Conservation (phyloP, 2,888 invertebrate species). For the Ctenicera cuprea region DNA sequence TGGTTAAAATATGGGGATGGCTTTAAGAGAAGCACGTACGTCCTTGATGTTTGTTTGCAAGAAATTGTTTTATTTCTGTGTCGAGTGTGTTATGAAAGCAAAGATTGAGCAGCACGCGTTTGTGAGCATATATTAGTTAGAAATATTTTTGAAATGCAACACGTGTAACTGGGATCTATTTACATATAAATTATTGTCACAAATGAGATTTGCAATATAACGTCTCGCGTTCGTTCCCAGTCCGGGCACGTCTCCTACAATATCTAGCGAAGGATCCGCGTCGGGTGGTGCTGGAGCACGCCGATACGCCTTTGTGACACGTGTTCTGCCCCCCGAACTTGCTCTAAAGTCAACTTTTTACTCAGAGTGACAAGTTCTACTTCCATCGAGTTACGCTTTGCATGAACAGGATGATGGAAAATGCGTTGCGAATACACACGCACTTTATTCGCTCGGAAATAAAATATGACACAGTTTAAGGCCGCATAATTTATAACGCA, state of each 20-base stretch:
- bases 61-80: slow-evolving; percentile 48
- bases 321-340: slow-evolving; percentile 66
- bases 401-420: slow-evolving; percentile 63
- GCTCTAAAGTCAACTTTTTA: slow-evolving; percentile 67
- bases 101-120: slow-evolving; percentile 48
- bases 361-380: slow-evolving; percentile 63
- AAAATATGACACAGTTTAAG: slow-evolving; percentile 57
- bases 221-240: slow-evolving; percentile 65
- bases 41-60: slow-evolving; percentile 39
- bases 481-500: slow-evolving; percentile 47
- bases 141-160: slow-evolving; percentile 65
- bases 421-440: slow-evolving; percentile 62
- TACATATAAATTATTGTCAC: slow-evolving; percentile 72
- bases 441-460: slow-evolving; percentile 56
- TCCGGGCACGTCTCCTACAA: slow-evolving; percentile 66
- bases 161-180: slow-evolving; percentile 69
- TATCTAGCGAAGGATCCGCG: slow-evolving; percentile 64
- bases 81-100: slow-evolving; percentile 42
- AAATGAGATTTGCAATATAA: slow-evolving; percentile 72
- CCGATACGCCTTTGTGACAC: slow-evolving; percentile 66
- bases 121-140: slow-evolving; percentile 50
- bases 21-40: slow-evolving; percentile 38
- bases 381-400: slow-evolving; percentile 64
- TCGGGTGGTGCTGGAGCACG: slow-evolving; percentile 60
- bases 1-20: slow-evolving; percentile 22